phyloP scores from a whole-genome alignment of 92 coral and sea anemone species.

The Montipora capitata region DNA sequence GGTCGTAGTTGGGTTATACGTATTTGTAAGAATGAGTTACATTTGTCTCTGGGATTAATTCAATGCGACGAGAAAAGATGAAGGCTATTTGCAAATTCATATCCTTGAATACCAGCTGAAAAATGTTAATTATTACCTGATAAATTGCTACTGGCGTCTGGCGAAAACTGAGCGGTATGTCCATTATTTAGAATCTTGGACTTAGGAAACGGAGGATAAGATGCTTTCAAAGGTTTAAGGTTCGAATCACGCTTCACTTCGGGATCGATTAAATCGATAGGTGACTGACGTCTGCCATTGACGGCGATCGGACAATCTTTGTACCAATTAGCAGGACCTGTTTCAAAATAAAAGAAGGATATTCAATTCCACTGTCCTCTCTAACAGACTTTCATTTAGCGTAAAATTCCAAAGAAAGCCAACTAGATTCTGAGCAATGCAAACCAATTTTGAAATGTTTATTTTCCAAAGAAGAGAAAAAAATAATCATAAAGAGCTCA shows the following conservation, averaged over 20 bases:
- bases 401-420: not conserved
- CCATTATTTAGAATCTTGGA: constrained; percentile 57
- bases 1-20: too few relatives aligned
- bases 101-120: too few relatives aligned
- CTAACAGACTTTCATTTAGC: not conserved
- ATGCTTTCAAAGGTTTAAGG: constrained; percentile 54
- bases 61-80: too few relatives aligned
- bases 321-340: constrained; percentile 89
- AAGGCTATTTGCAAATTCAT: too few relatives aligned
- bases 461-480: not conserved
- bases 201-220: constrained; percentile 31
- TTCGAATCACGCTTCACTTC: constrained; percentile 62
- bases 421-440: not conserved
- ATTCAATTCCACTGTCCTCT: not conserved
- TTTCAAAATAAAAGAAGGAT: not conserved
- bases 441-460: not conserved
- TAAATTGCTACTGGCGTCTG: not conserved
- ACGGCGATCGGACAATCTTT: constrained; percentile 67
- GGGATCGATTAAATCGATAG: constrained; percentile 78
- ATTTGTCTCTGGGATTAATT: too few relatives aligned
- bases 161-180: constrained; percentile 47
- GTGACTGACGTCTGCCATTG: constrained; percentile 88
- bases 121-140: constrained; percentile 24
- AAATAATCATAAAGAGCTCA: not conserved
- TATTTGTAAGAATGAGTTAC: too few relatives aligned